phyloP scores from a whole-genome alignment of 2,888 invertebrate species.

The Drosophila longiperda region DNA sequence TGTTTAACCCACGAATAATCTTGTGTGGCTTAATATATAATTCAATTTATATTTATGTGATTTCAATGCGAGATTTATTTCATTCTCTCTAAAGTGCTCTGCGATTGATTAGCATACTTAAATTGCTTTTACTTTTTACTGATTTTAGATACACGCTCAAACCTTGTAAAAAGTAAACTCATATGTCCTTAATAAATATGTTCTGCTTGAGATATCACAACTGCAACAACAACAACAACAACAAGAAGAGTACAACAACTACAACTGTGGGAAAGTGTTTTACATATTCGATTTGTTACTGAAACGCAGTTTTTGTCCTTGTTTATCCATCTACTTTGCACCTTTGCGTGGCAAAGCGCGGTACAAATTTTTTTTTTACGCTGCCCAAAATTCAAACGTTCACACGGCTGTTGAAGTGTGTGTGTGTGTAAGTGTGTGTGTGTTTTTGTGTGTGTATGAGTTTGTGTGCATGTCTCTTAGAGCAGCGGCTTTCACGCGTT shows the following conservation, averaged over 20 bases:
- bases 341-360: slow-evolving; percentile 57
- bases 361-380: slow-evolving; percentile 37
- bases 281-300: slow-evolving; percentile 48
- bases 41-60: slow-evolving; percentile 51
- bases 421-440: slow-evolving; percentile 5
- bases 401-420: neutral
- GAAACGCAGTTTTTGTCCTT: slow-evolving; percentile 56
- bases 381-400: slow-evolving; percentile 30
- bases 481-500: slow-evolving; percentile 58
- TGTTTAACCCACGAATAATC: slow-evolving; percentile 7
- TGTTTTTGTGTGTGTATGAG: slow-evolving; percentile 9
- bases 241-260: slow-evolving; percentile 18
- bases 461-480: slow-evolving; percentile 19
- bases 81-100: slow-evolving; percentile 51
- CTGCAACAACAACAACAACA: slow-evolving; percentile 16
- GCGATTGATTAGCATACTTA: slow-evolving; percentile 69
- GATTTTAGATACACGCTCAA: slow-evolving; percentile 14
- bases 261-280: slow-evolving; percentile 27
- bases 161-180: slow-evolving; percentile 11
- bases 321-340: slow-evolving; percentile 74
- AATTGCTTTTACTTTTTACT: slow-evolving; percentile 43
- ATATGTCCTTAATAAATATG: slow-evolving; percentile 45
- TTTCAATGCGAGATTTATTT: slow-evolving; percentile 56
- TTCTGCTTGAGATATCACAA: slow-evolving; percentile 37
- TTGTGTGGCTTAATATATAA: slow-evolving; percentile 24